Evolutionary conservation across 2,888 invertebrate genomes (phyloP).

Genomic region (Cantharis rustica): DNA sequence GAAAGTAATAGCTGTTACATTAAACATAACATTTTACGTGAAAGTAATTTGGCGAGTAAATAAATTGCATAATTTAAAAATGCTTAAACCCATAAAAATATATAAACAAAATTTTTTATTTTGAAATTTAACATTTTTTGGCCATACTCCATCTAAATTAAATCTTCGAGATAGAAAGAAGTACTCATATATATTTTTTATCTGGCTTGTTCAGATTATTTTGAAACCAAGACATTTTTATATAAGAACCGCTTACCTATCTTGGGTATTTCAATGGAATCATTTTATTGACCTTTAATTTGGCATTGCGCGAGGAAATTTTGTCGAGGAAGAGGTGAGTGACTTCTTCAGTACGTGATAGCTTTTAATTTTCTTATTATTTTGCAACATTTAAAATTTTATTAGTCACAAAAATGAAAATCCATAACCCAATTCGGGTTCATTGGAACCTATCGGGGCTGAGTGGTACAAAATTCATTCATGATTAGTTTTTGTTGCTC

Average conservation of each 20-base stretch:
- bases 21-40: neutral
- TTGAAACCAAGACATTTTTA: neutral
- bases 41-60: neutral
- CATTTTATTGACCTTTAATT: neutral
- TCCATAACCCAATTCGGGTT: neutral
- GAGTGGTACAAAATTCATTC: neutral
- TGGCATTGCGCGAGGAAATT: neutral
- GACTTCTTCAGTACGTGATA: neutral
- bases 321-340: neutral
- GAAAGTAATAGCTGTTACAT: neutral
- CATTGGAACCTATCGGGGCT: neutral
- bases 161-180: neutral
- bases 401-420: neutral
- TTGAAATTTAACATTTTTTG: too few relatives aligned
- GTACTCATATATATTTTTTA: neutral
- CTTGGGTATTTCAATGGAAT: neutral
- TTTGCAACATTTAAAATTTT: neutral
- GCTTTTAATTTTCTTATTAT: neutral
- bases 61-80: neutral
- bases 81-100: neutral
- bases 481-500: neutral
- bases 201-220: neutral
- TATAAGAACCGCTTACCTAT: neutral
- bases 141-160: neutral
- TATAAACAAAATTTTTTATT: too few relatives aligned